Base-by-base conservation (phyloP, 2,113 vertebrate genomes). In the Varanus salvator region DNA sequence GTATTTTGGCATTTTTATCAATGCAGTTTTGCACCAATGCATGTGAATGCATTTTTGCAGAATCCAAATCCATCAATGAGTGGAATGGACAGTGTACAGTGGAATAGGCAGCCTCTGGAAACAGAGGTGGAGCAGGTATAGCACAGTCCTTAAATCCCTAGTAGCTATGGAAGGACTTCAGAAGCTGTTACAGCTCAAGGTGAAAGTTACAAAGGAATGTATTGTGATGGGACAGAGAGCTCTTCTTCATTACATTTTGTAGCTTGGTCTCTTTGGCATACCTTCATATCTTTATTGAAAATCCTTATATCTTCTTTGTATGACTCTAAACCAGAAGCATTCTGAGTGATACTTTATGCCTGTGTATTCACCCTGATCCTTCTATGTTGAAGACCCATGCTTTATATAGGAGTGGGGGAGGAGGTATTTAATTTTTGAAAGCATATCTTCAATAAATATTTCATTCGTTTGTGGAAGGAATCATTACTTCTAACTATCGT, bases 121-220 rank as follows among this genome's bases (percentile, higher is more conserved):
- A 44, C 38, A 44, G 38, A 44, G 38, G 38, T 44, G 3, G 38
- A 44, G 3, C 38, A 44, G 38, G 38, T 44, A 44, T 44, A 44
- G 38, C 38, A 44, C 38, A 44, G 38, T 44, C 38, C 38, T 44
- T 44, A 1, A 44, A 44, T 44, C 38, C 38, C 38, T 44, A 1
- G 3, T 44, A 44, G 27, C 7, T 14, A 14, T 29, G 57, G 12
- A 57, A 54, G 66, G 64, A 0, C 31, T 31, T 17, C 0, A 1
- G 31, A 75, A 85, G 14, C 78, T 92, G 92, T 77, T 89, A 90
- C 94, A 93, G 57, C 85, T 19, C 34, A 80, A 38, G 89, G 54
- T 87, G 71, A 90, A 69, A 23, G 57, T 87, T 54, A 68, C 38
- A 71, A 8, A 72, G 84, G 68, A 78, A 90, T 88, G 91, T 87